A percentile compares a stretch with the other conserved stretches of the same genome.
Evolutionary conservation across 2,797 vertebrate genomes (phyloP).

Genomic region (Sebastes cheni): DNA sequence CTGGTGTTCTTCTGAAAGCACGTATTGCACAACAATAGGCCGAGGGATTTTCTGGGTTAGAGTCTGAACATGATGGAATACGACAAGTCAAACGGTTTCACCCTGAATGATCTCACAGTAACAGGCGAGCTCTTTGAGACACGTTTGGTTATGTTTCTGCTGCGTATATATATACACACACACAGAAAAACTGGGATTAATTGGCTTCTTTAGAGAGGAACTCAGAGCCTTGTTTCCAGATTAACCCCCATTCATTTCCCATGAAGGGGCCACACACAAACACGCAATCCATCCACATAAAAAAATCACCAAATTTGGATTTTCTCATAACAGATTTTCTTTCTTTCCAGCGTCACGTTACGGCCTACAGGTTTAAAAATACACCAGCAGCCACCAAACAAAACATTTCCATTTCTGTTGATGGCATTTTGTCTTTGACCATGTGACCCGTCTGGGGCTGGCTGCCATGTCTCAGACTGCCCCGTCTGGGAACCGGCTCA

Average conservation of each 20-base stretch:
- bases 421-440: constrained; percentile 66
- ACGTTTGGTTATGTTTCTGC: neutral
- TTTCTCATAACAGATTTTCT: constrained; percentile 25
- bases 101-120: neutral
- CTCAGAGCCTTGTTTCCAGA: neutral
- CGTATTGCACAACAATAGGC: constrained; percentile 40
- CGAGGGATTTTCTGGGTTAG: constrained; percentile 3
- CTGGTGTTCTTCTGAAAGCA: constrained; percentile 37
- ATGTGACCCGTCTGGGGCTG: constrained; percentile 67
- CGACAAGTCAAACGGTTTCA: neutral
- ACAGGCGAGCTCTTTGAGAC: neutral
- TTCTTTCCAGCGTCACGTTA: constrained; percentile 40
- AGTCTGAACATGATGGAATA: constrained; percentile 13
- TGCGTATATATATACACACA: neutral
- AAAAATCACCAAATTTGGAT: constrained; percentile 41
- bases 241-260: neutral
- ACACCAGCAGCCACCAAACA: constrained; percentile 49
- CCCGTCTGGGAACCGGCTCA: constrained; percentile 69
- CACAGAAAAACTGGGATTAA: neutral
- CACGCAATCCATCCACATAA: neutral
- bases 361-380: constrained; percentile 65
- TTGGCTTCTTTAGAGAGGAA: neutral
- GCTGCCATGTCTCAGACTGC: constrained; percentile 63
- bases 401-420: constrained; percentile 68
- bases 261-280: neutral